Evolutionary conservation across 2,797 vertebrate genomes (phyloP).

Genomic region (Gymnodraco acuticeps): DNA sequence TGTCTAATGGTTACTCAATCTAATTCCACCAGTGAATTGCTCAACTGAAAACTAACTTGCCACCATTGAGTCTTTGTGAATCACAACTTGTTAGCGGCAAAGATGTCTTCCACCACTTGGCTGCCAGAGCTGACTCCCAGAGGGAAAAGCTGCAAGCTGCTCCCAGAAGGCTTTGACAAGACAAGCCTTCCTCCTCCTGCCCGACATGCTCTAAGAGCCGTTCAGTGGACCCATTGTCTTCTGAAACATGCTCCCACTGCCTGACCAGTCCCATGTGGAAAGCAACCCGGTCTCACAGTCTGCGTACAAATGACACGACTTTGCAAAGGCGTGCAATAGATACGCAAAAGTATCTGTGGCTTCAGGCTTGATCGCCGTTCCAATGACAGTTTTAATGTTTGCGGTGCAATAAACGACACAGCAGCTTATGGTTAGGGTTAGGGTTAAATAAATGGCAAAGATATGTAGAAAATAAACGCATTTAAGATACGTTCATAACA

Average conservation of each 20-base stretch:
- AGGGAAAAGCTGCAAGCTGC: neutral
- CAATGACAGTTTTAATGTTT: no score
- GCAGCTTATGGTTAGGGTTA: no score
- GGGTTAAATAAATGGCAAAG: no score
- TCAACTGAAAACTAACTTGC: no score
- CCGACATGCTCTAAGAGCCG: slow-evolving; percentile 6
- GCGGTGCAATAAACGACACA: no score
- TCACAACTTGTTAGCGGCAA: slow-evolving; percentile 1
- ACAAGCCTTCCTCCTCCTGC: neutral
- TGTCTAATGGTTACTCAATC: neutral
- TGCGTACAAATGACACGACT: no score
- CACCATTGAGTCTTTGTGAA: neutral
- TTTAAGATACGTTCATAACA: no score
- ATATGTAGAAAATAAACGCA: no score
- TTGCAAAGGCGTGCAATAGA: no score
- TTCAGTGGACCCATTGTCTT: slow-evolving; percentile 3
- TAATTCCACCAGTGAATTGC: neutral
- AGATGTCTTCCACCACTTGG: neutral
- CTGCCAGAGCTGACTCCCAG: neutral
- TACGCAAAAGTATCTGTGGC: no score
- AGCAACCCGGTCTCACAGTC: no score
- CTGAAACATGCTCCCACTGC: neutral
- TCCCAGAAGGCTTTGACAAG: slow-evolving; percentile 3
- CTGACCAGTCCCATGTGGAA: neutral
- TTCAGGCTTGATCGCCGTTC: no score